Conservation (phyloP, 2,113 vertebrate genomes). For the Ramphastos sulfuratus region DNA sequence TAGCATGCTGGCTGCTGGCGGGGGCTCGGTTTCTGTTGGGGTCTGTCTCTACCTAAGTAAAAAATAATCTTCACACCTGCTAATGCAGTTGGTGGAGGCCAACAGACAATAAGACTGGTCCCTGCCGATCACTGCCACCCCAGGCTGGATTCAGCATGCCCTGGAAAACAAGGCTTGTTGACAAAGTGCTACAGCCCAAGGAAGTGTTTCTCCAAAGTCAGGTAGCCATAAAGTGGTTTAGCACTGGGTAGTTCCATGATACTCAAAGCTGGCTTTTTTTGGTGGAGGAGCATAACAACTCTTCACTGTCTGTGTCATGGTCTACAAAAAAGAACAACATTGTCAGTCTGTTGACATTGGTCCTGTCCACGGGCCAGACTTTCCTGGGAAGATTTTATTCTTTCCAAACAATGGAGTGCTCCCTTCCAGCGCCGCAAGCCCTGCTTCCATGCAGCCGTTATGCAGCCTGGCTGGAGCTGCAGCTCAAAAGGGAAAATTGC, state of each 20-base stretch:
- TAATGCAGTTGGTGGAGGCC: fast-evolving
- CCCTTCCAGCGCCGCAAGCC: constrained; percentile 11
- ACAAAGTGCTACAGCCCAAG: background rate
- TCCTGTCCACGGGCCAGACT: constrained; percentile 53
- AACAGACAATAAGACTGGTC: background rate
- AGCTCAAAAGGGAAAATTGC: background rate
- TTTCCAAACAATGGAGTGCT: constrained; percentile 56
- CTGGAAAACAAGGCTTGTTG: fast-evolving
- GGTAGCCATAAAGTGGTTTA: background rate
- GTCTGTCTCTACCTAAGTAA: background rate
- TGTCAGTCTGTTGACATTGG: constrained; percentile 63
- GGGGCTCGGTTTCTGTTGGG: background rate
- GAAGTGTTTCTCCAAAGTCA: background rate
- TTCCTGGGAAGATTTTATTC: constrained; percentile 65
- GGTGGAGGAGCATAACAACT: background rate
- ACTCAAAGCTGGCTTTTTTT: background rate
- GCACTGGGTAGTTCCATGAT: background rate
- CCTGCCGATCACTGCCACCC: background rate
- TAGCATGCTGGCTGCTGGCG: background rate
- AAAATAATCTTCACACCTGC: background rate
- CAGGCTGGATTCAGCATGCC: background rate
- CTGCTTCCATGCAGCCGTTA: constrained; percentile 6
- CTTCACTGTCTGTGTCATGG: background rate
- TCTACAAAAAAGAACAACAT: constrained; percentile 49
- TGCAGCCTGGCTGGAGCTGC: constrained; percentile 41